A percentile compares a stretch with the other conserved stretches of the same genome.
Evolutionary conservation across 2,888 invertebrate species (phyloP).

Genomic region (Hypselothyrea guttata): DNA sequence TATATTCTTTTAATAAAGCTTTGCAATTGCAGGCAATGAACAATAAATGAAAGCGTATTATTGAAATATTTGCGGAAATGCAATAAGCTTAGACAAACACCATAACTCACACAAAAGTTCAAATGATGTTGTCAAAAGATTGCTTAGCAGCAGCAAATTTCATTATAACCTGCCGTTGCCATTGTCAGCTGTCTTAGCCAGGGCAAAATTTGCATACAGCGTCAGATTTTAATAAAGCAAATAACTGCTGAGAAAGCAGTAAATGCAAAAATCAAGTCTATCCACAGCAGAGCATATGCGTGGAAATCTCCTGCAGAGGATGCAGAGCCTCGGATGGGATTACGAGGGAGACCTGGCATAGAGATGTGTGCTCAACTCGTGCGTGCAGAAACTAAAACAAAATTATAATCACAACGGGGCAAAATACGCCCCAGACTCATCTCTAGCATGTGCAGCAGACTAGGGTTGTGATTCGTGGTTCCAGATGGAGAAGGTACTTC

Average conservation of each 20-base stretch:
- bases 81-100: no score
- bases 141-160: background rate
- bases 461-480: no score
- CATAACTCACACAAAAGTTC: no score
- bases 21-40: no score
- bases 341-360: no score
- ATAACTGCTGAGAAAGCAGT: conserved; percentile 10
- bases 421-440: conserved; percentile 6
- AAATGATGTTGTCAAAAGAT: no score
- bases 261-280: conserved; percentile 38
- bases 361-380: conserved; percentile 25
- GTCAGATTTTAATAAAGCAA: background rate
- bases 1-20: no score
- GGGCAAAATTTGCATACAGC: background rate
- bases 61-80: no score
- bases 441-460: conserved; percentile 21
- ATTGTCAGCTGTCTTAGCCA: no score
- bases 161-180: background rate
- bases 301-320: conserved; percentile 24
- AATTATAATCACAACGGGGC: background rate
- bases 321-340: no score
- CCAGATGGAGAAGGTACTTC: no score
- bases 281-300: conserved; percentile 60
- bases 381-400: conserved; percentile 1
- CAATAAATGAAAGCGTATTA: no score